Percentiles rank a stretch among this genome's conserved stretches.
Conservation (phyloP, 2,113 vertebrate genomes). For the Labeo catla region DNA sequence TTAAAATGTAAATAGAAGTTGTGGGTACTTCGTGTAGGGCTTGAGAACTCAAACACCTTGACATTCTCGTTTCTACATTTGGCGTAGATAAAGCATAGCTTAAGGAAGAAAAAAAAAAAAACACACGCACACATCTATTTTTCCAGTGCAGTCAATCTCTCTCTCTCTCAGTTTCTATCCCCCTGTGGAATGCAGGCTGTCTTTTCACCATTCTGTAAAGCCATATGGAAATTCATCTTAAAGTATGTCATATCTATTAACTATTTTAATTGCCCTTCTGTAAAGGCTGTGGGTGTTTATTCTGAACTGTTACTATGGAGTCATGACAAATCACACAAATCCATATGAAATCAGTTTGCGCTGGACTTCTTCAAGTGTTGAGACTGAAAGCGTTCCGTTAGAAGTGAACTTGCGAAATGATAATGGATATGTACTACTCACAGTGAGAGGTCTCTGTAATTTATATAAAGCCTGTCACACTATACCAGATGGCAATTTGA, state of each 20-base stretch:
- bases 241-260: constrained; percentile 75
- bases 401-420: constrained; percentile 53
- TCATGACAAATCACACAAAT: constrained; percentile 68
- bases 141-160: constrained; percentile 53
- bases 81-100: constrained; percentile 46
- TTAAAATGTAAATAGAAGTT: constrained; percentile 55
- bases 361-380: constrained; percentile 54
- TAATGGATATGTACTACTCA: constrained; percentile 58
- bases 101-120: constrained; percentile 20
- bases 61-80: constrained; percentile 50
- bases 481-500: constrained; percentile 63
- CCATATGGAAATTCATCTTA: constrained; percentile 73
- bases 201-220: constrained; percentile 59
- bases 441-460: constrained; percentile 54
- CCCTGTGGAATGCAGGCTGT: constrained; percentile 48
- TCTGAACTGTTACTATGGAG: constrained; percentile 72
- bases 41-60: constrained; percentile 50
- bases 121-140: constrained; percentile 31
- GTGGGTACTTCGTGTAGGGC: constrained; percentile 13
- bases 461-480: constrained; percentile 57
- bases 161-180: constrained; percentile 25
- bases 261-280: constrained; percentile 75
- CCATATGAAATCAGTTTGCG: constrained; percentile 71
- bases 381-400: constrained; percentile 44
- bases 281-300: constrained; percentile 71